These are phyloP conservation scores for Xanthia icteritia DNA, from an alignment of 2,888 invertebrate species.

Conservation along the genomic window DNA sequence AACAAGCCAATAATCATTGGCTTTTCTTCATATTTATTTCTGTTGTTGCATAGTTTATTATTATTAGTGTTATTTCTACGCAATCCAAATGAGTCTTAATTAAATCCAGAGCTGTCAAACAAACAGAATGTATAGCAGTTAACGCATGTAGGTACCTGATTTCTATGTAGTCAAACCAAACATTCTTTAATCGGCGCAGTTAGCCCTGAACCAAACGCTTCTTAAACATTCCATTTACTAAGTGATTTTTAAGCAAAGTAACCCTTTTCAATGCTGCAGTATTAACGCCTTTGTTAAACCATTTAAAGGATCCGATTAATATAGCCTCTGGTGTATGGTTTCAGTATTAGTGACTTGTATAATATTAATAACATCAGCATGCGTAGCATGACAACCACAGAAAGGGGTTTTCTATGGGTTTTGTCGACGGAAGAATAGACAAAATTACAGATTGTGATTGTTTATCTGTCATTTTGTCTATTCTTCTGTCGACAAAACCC, in stretches of 20 bases:
- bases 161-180: conserved; percentile 32
- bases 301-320: conserved; percentile 34
- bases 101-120: conserved; percentile 18
- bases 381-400: too few relatives aligned
- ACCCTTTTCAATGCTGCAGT: conserved; percentile 42
- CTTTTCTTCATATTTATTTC: neutral
- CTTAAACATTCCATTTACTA: conserved; percentile 42
- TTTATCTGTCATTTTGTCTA: too few relatives aligned
- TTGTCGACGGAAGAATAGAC: too few relatives aligned
- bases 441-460: too few relatives aligned
- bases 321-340: conserved; percentile 67
- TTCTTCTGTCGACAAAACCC: too few relatives aligned
- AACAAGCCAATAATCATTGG: neutral
- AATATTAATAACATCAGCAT: conserved; percentile 50
- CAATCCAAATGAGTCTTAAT: conserved; percentile 17
- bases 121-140: conserved; percentile 22
- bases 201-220: conserved; percentile 36
- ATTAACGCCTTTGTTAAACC: conserved; percentile 46
- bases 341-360: conserved; percentile 64
- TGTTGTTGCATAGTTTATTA: neutral
- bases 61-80: conserved; percentile 21
- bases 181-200: conserved; percentile 13
- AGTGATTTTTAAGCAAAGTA: conserved; percentile 55
- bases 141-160: conserved; percentile 2
- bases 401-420: too few relatives aligned